These are phyloP conservation scores for Lacanobia wlatinum DNA, from an alignment of 2,888 invertebrate genomes.

Conservation along the genomic window DNA sequence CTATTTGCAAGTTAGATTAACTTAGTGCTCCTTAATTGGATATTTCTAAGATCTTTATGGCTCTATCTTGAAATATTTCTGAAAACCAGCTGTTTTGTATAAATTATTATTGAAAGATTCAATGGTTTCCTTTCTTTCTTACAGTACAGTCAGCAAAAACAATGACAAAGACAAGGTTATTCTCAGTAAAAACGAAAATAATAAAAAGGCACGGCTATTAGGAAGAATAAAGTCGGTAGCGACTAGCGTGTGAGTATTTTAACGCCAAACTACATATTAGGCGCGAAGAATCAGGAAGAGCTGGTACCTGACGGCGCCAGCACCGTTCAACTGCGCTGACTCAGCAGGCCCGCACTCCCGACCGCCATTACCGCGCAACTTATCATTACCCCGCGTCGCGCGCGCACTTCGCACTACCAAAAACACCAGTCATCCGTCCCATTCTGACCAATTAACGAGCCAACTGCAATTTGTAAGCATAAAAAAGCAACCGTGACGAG, in stretches of 20 bases:
- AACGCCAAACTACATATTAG: conserved; percentile 60
- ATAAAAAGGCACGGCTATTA: conserved; percentile 53
- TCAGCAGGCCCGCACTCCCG: conserved; percentile 83
- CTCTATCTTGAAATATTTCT: conserved; percentile 11
- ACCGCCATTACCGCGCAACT: conserved; percentile 81
- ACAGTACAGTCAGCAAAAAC: conserved; percentile 20
- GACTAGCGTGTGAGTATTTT: conserved; percentile 60
- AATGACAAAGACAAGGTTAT: conserved; percentile 11
- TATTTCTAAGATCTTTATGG: conserved; percentile 24
- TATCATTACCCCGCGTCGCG: conserved; percentile 85
- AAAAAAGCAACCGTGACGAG: conserved; percentile 83
- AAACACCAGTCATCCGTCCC: conserved; percentile 85
- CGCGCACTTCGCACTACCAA: conserved; percentile 87
- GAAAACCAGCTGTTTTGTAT: conserved; percentile 1
- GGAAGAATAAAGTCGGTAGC: conserved; percentile 51
- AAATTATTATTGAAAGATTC: not conserved
- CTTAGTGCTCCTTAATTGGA: conserved; percentile 59
- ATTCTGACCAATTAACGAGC: conserved; percentile 86
- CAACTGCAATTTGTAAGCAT: conserved; percentile 83
- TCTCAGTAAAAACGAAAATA: conserved; percentile 16
- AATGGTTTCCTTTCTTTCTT: not conserved
- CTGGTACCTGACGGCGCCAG: conserved; percentile 80
- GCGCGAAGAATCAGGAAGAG: conserved; percentile 69
- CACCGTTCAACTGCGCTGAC: conserved; percentile 86
- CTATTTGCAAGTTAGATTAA: conserved; percentile 68